These are phyloP conservation scores for Mobula hypostoma DNA, from an alignment of 2,113 vertebrate species.

Conservation along the genomic window DNA sequence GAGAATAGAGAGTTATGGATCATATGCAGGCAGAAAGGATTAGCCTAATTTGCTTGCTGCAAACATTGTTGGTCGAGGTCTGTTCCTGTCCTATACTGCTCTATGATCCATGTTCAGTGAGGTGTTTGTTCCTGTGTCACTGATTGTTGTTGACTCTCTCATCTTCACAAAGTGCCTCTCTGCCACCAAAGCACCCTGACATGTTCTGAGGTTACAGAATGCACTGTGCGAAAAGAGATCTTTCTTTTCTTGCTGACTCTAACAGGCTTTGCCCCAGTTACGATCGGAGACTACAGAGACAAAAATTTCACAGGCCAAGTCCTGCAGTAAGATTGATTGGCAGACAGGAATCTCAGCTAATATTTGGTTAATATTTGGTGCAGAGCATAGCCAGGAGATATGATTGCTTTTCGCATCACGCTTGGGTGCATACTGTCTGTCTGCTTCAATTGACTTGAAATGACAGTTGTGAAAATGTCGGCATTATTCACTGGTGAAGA, in stretches of 20 bases:
- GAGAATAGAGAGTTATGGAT: no score
- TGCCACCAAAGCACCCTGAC: not conserved
- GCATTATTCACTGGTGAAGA: slow-evolving; percentile 12
- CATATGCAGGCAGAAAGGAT: no score
- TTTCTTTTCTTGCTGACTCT: not conserved
- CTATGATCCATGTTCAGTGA: no score
- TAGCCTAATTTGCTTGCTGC: no score
- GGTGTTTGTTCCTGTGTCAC: no score
- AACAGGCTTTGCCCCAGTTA: not conserved
- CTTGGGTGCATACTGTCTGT: not conserved
- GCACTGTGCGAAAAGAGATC: not conserved
- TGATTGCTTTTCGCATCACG: not conserved
- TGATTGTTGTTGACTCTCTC: no score
- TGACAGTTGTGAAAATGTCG: slow-evolving; percentile 27
- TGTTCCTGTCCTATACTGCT: no score
- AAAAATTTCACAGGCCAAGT: not conserved
- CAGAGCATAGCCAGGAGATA: not conserved
- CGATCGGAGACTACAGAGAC: no score
- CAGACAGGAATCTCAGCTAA: no score
- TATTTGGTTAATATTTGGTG: not conserved
- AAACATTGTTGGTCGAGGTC: no score
- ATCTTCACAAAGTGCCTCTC: no score
- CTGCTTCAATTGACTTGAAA: not conserved
- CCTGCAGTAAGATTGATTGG: not conserved
- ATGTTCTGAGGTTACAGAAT: not conserved